These are phyloP conservation scores for Folsomia candida DNA, from an alignment of 2,888 invertebrate genomes.

Conservation along the genomic window DNA sequence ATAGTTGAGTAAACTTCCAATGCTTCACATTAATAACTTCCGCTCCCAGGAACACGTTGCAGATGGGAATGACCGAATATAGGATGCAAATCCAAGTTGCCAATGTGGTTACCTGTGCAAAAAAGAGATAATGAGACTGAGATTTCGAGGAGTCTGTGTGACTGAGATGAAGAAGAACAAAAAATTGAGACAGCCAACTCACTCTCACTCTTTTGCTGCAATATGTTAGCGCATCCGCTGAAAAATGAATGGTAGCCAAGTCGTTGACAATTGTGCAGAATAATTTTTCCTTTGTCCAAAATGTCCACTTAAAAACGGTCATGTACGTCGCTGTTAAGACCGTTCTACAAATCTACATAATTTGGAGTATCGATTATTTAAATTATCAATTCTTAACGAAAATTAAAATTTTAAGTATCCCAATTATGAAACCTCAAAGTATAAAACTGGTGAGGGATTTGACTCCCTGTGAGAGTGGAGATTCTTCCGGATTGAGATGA, in stretches of 20 bases:
- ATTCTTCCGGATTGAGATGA: not conserved
- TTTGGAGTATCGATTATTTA: too few relatives aligned
- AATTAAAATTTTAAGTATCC: too few relatives aligned
- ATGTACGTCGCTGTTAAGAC: not conserved
- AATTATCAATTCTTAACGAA: too few relatives aligned
- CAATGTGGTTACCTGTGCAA: not conserved
- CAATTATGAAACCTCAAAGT: too few relatives aligned
- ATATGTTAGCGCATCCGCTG: not conserved
- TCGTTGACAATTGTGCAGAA: slow-evolving; percentile 2
- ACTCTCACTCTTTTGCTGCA: too few relatives aligned
- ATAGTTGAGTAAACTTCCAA: not conserved
- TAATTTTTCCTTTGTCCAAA: not conserved
- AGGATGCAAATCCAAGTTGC: not conserved
- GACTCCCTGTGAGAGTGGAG: not conserved
- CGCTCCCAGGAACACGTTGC: not conserved
- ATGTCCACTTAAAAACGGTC: not conserved
- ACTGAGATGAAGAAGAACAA: too few relatives aligned
- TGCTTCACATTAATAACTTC: not conserved
- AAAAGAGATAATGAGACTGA: too few relatives aligned
- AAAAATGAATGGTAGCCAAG: not conserved
- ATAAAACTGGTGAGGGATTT: not conserved
- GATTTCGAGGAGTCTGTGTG: too few relatives aligned
- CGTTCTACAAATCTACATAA: not conserved
- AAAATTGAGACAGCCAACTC: too few relatives aligned
- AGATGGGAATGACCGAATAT: not conserved